Percentiles rank a stretch among this genome's conserved stretches.
phyloP scores from a whole-genome alignment of 1,140 invertebrate species.

The Chrysoperla carnea region DNA sequence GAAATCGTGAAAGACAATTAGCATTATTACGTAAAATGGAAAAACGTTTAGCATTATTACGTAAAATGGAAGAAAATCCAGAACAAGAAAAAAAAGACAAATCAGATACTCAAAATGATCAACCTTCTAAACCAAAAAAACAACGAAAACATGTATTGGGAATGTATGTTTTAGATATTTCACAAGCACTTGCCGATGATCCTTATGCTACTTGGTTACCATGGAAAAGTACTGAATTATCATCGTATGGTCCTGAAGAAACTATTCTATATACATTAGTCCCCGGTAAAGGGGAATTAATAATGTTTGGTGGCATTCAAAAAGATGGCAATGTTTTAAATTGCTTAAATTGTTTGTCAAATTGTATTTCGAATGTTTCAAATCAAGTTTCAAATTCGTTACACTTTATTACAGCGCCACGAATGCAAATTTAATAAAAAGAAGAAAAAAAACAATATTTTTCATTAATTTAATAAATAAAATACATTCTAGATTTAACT shows the following conservation, averaged over 20 bases:
- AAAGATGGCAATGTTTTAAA: constrained; percentile 42
- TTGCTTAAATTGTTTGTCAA: constrained; percentile 24
- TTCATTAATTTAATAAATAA: background rate
- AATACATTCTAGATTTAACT: no score
- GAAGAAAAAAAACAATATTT: background rate
- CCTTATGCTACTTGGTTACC: constrained; percentile 60
- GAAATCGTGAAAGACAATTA: constrained; percentile 37
- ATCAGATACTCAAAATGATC: constrained; percentile 11
- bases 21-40: constrained; percentile 40
- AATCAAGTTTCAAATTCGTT: constrained; percentile 59
- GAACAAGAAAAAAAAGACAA: background rate
- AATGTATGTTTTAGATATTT: constrained; percentile 77
- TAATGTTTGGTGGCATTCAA: constrained; percentile 87
- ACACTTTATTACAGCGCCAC: constrained; percentile 56
- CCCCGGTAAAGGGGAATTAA: constrained; percentile 74
- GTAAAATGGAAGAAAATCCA: constrained; percentile 8
- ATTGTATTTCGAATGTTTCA: constrained; percentile 17
- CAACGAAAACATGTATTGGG: constrained; percentile 43
- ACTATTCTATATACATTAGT: constrained; percentile 80
- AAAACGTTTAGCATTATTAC: constrained; percentile 26
- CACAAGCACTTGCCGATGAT: constrained; percentile 42
- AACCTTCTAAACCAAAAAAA: constrained; percentile 25
- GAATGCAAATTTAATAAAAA: background rate
- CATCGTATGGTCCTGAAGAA: constrained; percentile 60
- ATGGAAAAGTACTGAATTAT: constrained; percentile 36